A percentile compares a stretch with the other conserved stretches of the same genome.
These are phyloP conservation scores for Lagria hirta DNA, from an alignment of 2,888 invertebrate genomes.

Conservation along the genomic window DNA sequence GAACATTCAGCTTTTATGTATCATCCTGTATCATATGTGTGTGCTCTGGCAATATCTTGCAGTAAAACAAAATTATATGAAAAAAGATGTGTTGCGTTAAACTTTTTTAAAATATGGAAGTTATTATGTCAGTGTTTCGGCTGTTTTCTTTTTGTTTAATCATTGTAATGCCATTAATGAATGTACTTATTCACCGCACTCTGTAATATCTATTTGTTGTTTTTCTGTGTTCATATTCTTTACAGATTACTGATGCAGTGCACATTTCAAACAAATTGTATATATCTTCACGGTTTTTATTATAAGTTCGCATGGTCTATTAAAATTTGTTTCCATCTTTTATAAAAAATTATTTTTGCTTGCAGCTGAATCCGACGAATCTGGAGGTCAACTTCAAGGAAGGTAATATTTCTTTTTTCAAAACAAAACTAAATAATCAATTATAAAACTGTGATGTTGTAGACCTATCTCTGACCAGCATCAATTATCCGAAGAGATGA, in stretches of 20 bases:
- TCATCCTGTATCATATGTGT: too few species aligned
- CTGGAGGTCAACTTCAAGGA: slow-evolving; percentile 18
- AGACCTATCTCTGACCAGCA: slow-evolving; percentile 50
- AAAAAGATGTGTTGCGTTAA: too few species aligned
- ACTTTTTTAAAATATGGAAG: too few species aligned
- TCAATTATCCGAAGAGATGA: slow-evolving; percentile 53
- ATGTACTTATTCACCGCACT: slow-evolving; percentile 6
- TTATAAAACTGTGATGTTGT: slow-evolving; percentile 30
- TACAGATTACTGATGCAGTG: slow-evolving; percentile 26
- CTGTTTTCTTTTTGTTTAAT: too few species aligned
- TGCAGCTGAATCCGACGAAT: slow-evolving; percentile 47
- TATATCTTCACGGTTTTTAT: slow-evolving; percentile 18
- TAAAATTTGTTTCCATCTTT: slow-evolving; percentile 18
- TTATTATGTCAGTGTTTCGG: too few species aligned
- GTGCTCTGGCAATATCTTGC: too few species aligned
- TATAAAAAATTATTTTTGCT: slow-evolving; percentile 30
- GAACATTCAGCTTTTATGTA: too few species aligned
- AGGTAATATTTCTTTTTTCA: neutral
- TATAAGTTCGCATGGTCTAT: too few species aligned
- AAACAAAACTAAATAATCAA: neutral
- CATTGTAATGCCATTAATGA: too few species aligned
- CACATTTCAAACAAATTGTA: slow-evolving; percentile 22
- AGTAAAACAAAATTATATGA: too few species aligned
- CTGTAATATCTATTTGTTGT: slow-evolving; percentile 9
- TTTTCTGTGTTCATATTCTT: slow-evolving; percentile 19